These are phyloP conservation scores for Phenganax marumi DNA, from an alignment of 92 coral and sea anemone species.

Conservation along the genomic window DNA sequence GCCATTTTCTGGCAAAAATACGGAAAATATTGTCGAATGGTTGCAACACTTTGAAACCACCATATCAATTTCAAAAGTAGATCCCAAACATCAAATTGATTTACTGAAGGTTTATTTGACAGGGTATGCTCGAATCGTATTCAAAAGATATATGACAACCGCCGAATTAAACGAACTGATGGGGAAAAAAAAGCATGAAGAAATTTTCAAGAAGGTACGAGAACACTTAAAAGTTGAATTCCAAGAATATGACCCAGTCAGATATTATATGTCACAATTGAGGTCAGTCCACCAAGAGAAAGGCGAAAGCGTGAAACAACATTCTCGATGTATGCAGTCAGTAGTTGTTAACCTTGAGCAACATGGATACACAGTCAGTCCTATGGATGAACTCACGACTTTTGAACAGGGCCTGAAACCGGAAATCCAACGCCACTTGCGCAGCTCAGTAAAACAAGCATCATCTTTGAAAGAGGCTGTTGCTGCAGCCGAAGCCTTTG, in stretches of 20 bases:
- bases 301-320: conserved; percentile 10
- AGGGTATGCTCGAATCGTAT: no score
- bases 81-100: neutral
- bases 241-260: conserved; percentile 14
- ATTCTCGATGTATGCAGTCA: conserved; percentile 19
- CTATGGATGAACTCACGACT: neutral
- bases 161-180: no score
- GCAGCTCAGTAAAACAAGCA: neutral
- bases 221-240: conserved; percentile 7
- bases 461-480: conserved; percentile 15
- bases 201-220: conserved; percentile 6
- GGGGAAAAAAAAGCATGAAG: neutral
- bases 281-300: neutral
- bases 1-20: neutral
- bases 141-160: no score
- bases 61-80: neutral
- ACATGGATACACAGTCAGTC: neutral
- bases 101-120: no score
- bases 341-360: conserved; percentile 17
- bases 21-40: neutral
- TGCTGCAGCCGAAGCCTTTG: conserved; percentile 21
- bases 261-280: neutral
- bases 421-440: conserved; percentile 8
- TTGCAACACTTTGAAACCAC: neutral
- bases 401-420: conserved; percentile 5